These are phyloP conservation scores for Hesperia comma DNA, from an alignment of 2,888 invertebrate genomes.

Conservation along the genomic window DNA sequence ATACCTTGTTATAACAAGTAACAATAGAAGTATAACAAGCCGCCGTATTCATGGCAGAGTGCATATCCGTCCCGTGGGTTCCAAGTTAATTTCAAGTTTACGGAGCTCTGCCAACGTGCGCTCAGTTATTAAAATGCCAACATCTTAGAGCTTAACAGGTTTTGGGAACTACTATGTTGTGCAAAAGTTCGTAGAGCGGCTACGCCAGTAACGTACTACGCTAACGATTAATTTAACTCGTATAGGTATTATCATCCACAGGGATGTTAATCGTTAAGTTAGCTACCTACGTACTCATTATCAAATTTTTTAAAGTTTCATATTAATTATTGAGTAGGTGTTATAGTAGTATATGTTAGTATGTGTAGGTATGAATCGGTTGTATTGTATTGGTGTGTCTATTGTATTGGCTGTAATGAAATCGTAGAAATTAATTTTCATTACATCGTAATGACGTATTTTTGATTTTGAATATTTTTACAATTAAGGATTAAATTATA, in stretches of 20 bases:
- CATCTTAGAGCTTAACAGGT: conserved; percentile 74
- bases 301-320: too few relatives aligned
- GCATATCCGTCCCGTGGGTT: conserved; percentile 63
- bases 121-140: conserved; percentile 77
- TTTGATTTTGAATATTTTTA: too few relatives aligned
- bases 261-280: not conserved
- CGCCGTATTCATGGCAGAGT: conserved; percentile 55
- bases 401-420: too few relatives aligned
- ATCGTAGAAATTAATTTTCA: too few relatives aligned
- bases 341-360: too few relatives aligned
- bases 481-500: too few relatives aligned
- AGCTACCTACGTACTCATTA: too few relatives aligned
- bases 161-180: conserved; percentile 61
- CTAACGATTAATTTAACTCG: not conserved
- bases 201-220: conserved; percentile 18
- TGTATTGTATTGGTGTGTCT: too few relatives aligned
- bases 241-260: not conserved
- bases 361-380: too few relatives aligned
- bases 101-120: conserved; percentile 59
- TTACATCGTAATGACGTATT: too few relatives aligned
- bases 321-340: too few relatives aligned
- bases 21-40: conserved; percentile 48
- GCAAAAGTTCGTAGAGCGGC: conserved; percentile 55
- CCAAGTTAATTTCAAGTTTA: conserved; percentile 80
- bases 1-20: conserved; percentile 48